Evolutionary conservation across 2,113 vertebrate genomes (phyloP).

Genomic region (Ameiurus melas): DNA sequence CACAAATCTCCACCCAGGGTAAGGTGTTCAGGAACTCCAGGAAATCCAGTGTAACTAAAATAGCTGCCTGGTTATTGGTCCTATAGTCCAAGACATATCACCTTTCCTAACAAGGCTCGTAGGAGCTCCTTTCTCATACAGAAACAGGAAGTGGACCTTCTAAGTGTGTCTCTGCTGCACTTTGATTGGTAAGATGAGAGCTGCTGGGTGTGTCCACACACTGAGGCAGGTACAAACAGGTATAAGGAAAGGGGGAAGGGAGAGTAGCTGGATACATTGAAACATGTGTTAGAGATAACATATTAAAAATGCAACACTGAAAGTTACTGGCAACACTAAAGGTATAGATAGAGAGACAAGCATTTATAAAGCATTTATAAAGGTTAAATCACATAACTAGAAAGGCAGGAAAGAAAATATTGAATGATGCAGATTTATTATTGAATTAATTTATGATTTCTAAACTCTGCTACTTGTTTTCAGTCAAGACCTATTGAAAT

Average conservation of each 20-base stretch:
- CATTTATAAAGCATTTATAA: background rate
- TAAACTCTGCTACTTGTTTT: background rate
- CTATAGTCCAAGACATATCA: slow-evolving; percentile 30
- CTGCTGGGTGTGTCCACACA: slow-evolving; percentile 69
- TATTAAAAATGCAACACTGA: background rate
- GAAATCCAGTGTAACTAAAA: slow-evolving; percentile 31
- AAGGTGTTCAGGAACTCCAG: background rate
- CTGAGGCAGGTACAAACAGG: slow-evolving; percentile 67
- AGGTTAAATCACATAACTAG: background rate
- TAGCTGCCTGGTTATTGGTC: slow-evolving; percentile 15
- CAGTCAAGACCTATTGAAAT: background rate
- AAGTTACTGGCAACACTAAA: background rate
- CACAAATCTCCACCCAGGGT: background rate
- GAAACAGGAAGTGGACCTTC: slow-evolving; percentile 73
- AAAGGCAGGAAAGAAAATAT: background rate
- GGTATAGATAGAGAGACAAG: background rate
- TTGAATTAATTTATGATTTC: background rate
- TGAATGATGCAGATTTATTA: background rate
- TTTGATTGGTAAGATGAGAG: slow-evolving; percentile 66
- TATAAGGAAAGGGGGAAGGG: slow-evolving; percentile 41
- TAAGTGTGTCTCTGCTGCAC: slow-evolving; percentile 49
- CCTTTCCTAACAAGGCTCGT: slow-evolving; percentile 25
- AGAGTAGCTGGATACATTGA: background rate
- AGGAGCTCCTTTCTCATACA: slow-evolving; percentile 5
- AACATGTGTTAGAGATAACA: background rate